Evolutionary conservation across 2,797 vertebrate species (phyloP).

Genomic region (Chelon labrosus): DNA sequence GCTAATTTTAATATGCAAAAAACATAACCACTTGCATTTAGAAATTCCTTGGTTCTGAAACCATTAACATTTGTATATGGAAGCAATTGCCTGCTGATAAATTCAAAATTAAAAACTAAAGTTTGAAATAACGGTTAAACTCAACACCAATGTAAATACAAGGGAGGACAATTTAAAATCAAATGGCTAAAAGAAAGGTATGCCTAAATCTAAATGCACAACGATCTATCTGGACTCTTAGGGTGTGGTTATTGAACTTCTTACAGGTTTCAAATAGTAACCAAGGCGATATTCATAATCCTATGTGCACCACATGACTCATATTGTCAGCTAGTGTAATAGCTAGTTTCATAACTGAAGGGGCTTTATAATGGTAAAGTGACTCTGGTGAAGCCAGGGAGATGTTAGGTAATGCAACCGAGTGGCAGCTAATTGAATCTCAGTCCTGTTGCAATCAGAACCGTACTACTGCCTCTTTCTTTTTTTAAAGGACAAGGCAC

Average conservation of each 20-base stretch:
- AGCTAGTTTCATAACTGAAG: constrained; percentile 40
- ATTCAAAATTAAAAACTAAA: too few species aligned
- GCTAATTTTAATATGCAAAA: constrained; percentile 41
- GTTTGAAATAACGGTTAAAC: too few species aligned
- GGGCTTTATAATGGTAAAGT: constrained; percentile 33
- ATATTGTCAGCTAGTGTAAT: constrained; percentile 25
- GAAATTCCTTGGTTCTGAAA: too few species aligned
- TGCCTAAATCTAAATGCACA: not conserved
- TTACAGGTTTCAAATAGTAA: constrained; percentile 15
- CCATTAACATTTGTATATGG: too few species aligned
- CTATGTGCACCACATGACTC: constrained; percentile 31
- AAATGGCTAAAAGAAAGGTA: not conserved
- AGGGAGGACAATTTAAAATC: not conserved
- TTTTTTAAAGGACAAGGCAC: constrained; percentile 1
- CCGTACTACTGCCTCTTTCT: constrained; percentile 23
- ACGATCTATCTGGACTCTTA: not conserved
- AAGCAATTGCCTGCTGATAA: too few species aligned
- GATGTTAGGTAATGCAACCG: constrained; percentile 37
- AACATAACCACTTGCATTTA: not conserved
- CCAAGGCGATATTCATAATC: constrained; percentile 21
- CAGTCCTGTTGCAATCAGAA: constrained; percentile 56
- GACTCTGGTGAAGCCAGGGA: constrained; percentile 31
- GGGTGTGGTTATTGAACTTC: constrained; percentile 6
- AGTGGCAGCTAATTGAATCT: constrained; percentile 62
- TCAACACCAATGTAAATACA: not conserved